phyloP scores from a whole-genome alignment of 2,888 invertebrate genomes.

The Agriotes lineatus region DNA sequence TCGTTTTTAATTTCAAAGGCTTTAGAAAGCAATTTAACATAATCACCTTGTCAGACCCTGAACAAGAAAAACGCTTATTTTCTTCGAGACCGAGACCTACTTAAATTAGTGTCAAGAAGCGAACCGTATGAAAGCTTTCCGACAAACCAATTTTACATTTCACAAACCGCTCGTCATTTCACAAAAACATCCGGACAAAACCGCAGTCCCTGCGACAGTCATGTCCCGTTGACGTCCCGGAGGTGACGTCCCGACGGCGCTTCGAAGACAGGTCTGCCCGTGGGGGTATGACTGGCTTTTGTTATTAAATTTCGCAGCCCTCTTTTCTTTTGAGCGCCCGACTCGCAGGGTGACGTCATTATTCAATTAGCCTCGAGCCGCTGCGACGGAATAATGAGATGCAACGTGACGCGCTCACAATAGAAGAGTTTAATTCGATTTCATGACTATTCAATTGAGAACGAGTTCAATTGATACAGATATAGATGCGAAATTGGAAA shows the following conservation, averaged over 20 bases:
- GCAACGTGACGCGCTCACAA: slow-evolving; percentile 58
- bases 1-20: slow-evolving; percentile 42
- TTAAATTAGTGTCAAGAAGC: slow-evolving; percentile 57
- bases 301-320: slow-evolving; percentile 53
- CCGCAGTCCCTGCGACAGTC: slow-evolving; percentile 39
- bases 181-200: slow-evolving; percentile 40
- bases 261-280: slow-evolving; percentile 42
- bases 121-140: slow-evolving; percentile 53
- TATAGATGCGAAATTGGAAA: slow-evolving; percentile 29
- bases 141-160: slow-evolving; percentile 57
- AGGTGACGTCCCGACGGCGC: slow-evolving; percentile 43
- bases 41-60: slow-evolving; percentile 44
- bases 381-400: slow-evolving; percentile 59
- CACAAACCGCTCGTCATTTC: slow-evolving; percentile 51
- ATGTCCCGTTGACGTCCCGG: slow-evolving; percentile 42
- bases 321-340: slow-evolving; percentile 48
- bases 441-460: slow-evolving; percentile 46
- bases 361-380: slow-evolving; percentile 58
- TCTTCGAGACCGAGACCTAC: slow-evolving; percentile 43
- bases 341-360: slow-evolving; percentile 55
- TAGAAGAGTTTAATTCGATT: slow-evolving; percentile 59
- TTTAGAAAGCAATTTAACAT: slow-evolving; percentile 46
- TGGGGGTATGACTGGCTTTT: slow-evolving; percentile 46
- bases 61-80: slow-evolving; percentile 45
- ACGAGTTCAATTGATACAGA: slow-evolving; percentile 42